Percentiles rank a stretch among this genome's conserved stretches.
These are phyloP conservation scores for Odontophorus gujanensis DNA, from an alignment of 2,113 vertebrate genomes.

Conservation along the genomic window DNA sequence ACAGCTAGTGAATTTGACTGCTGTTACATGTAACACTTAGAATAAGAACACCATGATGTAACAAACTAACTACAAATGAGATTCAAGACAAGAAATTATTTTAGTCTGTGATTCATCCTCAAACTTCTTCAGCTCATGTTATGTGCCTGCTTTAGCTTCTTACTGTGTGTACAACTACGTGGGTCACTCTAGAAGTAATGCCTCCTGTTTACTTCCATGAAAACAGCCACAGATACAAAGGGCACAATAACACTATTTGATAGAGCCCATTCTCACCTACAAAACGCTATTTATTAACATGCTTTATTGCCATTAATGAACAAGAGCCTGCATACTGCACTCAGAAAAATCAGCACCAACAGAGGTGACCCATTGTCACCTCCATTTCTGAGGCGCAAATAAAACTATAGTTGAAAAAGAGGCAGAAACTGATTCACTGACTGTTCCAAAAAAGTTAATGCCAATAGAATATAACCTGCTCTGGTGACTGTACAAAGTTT, in stretches of 20 bases:
- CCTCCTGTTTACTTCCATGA: too few relatives aligned
- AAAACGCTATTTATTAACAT: too few relatives aligned
- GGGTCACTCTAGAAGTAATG: too few relatives aligned
- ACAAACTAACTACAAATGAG: not conserved
- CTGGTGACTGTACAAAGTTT: not conserved
- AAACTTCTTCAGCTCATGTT: not conserved
- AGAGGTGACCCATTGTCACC: too few relatives aligned
- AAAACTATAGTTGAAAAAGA: not conserved
- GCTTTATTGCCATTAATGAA: too few relatives aligned
- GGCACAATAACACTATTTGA: too few relatives aligned
- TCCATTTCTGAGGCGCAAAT: not conserved
- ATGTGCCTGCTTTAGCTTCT: not conserved
- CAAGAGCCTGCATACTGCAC: too few relatives aligned
- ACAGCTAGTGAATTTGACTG: not conserved
- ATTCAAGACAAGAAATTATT: not conserved
- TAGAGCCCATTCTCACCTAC: too few relatives aligned
- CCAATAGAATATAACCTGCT: not conserved
- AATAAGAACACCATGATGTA: not conserved
- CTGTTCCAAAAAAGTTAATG: not conserved
- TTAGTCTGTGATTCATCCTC: not conserved
- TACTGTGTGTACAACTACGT: not conserved
- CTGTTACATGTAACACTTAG: not conserved
- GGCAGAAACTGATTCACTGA: not conserved
- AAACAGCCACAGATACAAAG: too few relatives aligned
- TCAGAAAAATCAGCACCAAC: too few relatives aligned